phyloP scores from a whole-genome alignment of 2,113 vertebrate species.

The Psilopogon haemacephalus region DNA sequence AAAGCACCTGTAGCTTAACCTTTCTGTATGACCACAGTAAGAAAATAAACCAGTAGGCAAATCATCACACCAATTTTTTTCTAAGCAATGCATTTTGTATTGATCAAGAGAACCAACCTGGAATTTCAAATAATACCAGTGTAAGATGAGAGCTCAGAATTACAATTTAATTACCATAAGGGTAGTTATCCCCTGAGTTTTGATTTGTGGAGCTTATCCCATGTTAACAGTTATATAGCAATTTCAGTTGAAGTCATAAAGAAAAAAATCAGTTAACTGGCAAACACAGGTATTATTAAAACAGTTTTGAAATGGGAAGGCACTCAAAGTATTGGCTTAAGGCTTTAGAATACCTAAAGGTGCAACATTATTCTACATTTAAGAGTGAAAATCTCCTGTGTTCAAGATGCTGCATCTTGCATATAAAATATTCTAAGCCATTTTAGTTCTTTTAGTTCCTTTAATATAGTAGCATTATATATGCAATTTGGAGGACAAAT shows the following conservation, averaged over 20 bases:
- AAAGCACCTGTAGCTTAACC: not conserved
- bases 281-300: not conserved
- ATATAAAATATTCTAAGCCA: not conserved
- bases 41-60: not conserved
- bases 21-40: not conserved
- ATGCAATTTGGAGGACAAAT: not conserved
- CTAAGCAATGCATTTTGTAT: not conserved
- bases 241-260: not conserved
- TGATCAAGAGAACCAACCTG: not conserved
- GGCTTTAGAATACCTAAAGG: not conserved
- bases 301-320: not conserved
- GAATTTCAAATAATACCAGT: not conserved
- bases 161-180: not conserved
- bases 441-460: not conserved
- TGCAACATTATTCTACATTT: not conserved
- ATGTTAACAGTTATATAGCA: not conserved
- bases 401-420: not conserved
- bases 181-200: not conserved
- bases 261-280: not conserved
- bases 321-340: not conserved
- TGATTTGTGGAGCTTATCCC: not conserved
- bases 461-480: not conserved
- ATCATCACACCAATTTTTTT: not conserved
- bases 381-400: not conserved
- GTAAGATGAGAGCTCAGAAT: not conserved